phyloP scores from a whole-genome alignment of 2,797 vertebrate genomes.

The Peromyscus aztecus region DNA sequence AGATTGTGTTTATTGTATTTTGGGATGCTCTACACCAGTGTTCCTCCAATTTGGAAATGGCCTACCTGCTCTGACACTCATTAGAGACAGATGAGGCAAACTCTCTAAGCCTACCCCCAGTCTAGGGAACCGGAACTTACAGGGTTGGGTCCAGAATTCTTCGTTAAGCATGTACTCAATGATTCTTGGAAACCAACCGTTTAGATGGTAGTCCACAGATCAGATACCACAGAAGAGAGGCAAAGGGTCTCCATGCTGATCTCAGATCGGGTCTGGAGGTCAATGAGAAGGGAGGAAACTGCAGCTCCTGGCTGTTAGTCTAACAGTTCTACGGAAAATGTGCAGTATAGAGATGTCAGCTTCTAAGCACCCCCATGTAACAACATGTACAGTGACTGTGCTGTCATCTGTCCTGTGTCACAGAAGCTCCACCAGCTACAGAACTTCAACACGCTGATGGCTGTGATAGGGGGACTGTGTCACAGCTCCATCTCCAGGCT shows the following conservation, averaged over 20 bases:
- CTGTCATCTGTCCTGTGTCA: not conserved
- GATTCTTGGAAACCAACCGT: not conserved
- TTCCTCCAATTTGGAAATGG: not conserved
- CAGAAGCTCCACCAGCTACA: slow-evolving; percentile 95
- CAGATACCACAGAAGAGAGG: not conserved
- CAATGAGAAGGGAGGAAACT: not conserved
- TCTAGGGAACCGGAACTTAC: not conserved
- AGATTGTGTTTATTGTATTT: not conserved
- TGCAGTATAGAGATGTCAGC: not conserved
- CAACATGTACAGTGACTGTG: not conserved
- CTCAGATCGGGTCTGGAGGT: not conserved
- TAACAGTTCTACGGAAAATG: too few species aligned
- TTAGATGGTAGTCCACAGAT: not conserved
- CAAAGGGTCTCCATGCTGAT: not conserved
- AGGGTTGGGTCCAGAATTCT: not conserved
- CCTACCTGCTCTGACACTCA: not conserved
- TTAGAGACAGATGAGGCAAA: not conserved
- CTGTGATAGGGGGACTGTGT: slow-evolving; percentile 96
- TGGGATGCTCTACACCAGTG: not conserved
- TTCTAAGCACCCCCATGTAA: not conserved
- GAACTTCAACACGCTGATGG: slow-evolving; percentile 99
- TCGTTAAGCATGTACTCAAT: not conserved
- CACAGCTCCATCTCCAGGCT: slow-evolving; percentile 98
- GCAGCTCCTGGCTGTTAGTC: not conserved
- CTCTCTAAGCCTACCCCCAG: not conserved